A percentile compares a stretch with the other conserved stretches of the same genome.
Conservation (phyloP, 2,888 invertebrate genomes). For the Gymnosoma rotundatum region DNA sequence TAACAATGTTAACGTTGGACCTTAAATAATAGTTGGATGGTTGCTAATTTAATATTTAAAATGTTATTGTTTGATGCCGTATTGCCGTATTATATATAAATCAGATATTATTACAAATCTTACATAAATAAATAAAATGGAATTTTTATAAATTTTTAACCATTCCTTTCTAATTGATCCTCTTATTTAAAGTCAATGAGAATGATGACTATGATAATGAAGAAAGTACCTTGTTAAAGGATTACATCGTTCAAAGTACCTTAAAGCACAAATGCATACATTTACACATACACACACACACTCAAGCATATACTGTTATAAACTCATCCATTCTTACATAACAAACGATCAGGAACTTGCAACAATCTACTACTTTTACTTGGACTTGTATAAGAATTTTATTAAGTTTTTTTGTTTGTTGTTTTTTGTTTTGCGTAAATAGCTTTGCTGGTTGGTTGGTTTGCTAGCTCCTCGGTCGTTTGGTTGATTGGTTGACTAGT, state of each 20-base stretch:
- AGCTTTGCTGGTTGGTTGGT: conserved; percentile 57
- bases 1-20: no score
- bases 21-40: no score
- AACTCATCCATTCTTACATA: conserved; percentile 49
- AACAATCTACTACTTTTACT: conserved; percentile 21
- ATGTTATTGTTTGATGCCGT: no score
- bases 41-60: no score
- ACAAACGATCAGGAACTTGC: conserved; percentile 65
- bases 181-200: conserved; percentile 38
- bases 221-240: conserved; percentile 64
- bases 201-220: conserved; percentile 27
- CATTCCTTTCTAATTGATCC: conserved; percentile 15
- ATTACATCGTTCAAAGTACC: conserved; percentile 66
- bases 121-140: no score
- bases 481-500: conserved; percentile 37
- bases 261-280: conserved; percentile 44
- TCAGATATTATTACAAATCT: no score
- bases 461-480: conserved; percentile 26
- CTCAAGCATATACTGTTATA: background rate
- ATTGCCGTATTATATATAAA: no score
- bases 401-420: conserved; percentile 39
- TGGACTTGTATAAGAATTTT: conserved; percentile 55
- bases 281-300: conserved; percentile 38
- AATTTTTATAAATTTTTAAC: background rate
- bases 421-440: conserved; percentile 64